Evolutionary conservation across 2,888 invertebrate genomes (phyloP).

Genomic region (Amblyjoppa fuscipennis): DNA sequence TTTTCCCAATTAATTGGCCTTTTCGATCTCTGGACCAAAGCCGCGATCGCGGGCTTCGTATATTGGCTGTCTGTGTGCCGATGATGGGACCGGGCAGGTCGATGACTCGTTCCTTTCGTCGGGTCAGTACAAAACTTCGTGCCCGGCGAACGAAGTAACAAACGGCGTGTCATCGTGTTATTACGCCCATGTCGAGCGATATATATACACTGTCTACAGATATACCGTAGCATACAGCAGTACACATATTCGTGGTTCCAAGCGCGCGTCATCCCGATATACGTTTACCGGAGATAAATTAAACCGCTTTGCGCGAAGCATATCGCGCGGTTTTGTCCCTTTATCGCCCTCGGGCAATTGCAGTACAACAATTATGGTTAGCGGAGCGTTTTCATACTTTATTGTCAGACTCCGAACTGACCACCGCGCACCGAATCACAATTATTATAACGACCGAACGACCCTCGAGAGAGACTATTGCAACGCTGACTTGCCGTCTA

Average conservation of each 20-base stretch:
- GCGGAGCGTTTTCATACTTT: constrained; percentile 15
- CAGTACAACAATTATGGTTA: constrained; percentile 16
- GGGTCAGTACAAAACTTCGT: constrained; percentile 27
- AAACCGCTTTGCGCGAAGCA: constrained; percentile 6
- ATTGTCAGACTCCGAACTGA: constrained; percentile 19
- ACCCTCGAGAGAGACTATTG: constrained; percentile 17
- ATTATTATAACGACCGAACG: constrained; percentile 37
- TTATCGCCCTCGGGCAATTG: constrained; percentile 25
- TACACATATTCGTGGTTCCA: constrained; percentile 23
- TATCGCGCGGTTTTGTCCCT: not conserved
- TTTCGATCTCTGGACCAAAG: not conserved
- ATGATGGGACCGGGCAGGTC: constrained; percentile 34
- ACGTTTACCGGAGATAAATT: constrained; percentile 17
- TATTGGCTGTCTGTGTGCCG: constrained; percentile 1
- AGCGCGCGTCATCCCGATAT: constrained; percentile 19
- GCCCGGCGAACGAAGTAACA: constrained; percentile 32
- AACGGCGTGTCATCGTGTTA: constrained; percentile 71
- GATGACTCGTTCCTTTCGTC: constrained; percentile 49
- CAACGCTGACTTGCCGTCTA: constrained; percentile 27
- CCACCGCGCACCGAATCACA: constrained; percentile 37
- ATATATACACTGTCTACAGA: constrained; percentile 2
- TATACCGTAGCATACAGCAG: not conserved
- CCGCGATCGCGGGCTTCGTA: not conserved
- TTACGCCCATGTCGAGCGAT: constrained; percentile 58
- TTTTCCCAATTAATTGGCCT: not conserved